A percentile compares a stretch with the other conserved stretches of the same genome.
These are phyloP conservation scores for Rhea americana DNA, from an alignment of 2,113 vertebrate species.

Conservation along the genomic window DNA sequence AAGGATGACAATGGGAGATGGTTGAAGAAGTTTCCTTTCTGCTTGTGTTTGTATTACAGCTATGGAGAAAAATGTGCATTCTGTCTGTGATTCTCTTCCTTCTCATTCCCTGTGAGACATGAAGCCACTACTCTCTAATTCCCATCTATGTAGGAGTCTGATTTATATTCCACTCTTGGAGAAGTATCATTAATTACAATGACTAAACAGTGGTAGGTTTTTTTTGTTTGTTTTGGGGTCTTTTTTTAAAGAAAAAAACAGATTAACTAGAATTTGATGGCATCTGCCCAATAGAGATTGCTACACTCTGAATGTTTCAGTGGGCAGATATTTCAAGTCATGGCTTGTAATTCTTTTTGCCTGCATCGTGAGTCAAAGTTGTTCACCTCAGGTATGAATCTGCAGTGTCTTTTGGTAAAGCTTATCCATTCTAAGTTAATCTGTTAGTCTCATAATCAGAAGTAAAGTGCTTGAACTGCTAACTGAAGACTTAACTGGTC, in stretches of 20 bases:
- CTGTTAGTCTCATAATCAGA: not conserved
- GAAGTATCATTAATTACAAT: not conserved
- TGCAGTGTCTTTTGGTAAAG: not conserved
- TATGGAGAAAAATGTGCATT: not conserved
- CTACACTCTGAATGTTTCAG: not conserved
- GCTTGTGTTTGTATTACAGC: not conserved
- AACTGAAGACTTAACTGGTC: not conserved
- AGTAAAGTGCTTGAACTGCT: not conserved
- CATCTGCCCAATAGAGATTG: not conserved
- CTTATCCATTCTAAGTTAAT: not conserved
- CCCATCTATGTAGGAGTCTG: not conserved
- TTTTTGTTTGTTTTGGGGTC: too few relatives aligned
- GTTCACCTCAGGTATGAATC: not conserved
- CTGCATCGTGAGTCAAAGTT: not conserved
- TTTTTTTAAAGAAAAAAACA: not conserved
- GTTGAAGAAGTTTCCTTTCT: not conserved
- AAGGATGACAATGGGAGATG: not conserved
- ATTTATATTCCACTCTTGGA: not conserved
- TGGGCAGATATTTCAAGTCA: not conserved
- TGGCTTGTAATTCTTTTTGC: not conserved
- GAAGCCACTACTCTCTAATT: not conserved
- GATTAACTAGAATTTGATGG: not conserved
- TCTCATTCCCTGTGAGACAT: not conserved
- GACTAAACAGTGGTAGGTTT: not conserved
- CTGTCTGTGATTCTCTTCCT: not conserved